Evolutionary conservation across 2,797 vertebrate species (phyloP).

Genomic region (Myripristis jacobus): DNA sequence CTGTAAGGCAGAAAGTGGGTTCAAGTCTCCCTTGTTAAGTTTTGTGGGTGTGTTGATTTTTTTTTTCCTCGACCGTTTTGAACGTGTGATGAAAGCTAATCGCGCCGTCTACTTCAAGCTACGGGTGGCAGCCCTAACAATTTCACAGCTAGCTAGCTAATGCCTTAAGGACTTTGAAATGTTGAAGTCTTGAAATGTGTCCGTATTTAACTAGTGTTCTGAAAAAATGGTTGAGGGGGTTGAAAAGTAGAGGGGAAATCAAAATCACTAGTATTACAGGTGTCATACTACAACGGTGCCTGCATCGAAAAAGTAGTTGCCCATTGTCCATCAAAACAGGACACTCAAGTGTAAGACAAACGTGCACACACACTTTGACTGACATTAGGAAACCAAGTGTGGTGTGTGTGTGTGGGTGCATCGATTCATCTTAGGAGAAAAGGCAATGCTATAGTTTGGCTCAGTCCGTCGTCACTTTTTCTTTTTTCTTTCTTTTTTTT

Average conservation of each 20-base stretch:
- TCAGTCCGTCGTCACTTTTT: too few species aligned
- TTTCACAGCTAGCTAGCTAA: slow-evolving; percentile 35
- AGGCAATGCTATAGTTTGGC: slow-evolving; percentile 72
- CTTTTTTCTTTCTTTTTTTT: too few species aligned
- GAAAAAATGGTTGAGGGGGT: not conserved
- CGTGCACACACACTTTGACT: slow-evolving; percentile 47
- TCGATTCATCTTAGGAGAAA: slow-evolving; percentile 53
- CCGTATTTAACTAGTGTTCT: slow-evolving; percentile 47
- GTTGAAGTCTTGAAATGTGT: slow-evolving; percentile 18
- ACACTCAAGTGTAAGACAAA: slow-evolving; percentile 59
- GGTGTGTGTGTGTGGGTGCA: slow-evolving; percentile 13
- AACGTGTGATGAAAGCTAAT: slow-evolving; percentile 36
- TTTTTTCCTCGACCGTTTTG: slow-evolving; percentile 26
- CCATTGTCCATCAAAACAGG: slow-evolving; percentile 59
- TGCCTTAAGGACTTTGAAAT: slow-evolving; percentile 24
- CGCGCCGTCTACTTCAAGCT: slow-evolving; percentile 36
- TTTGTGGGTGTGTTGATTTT: slow-evolving; percentile 50
- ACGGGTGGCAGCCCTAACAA: slow-evolving; percentile 2
- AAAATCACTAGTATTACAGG: slow-evolving; percentile 56
- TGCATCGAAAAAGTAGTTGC: slow-evolving; percentile 50
- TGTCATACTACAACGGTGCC: slow-evolving; percentile 50
- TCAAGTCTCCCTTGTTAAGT: slow-evolving; percentile 80
- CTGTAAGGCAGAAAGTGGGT: slow-evolving; percentile 79
- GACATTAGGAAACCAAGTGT: slow-evolving; percentile 42
- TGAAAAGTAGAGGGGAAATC: not conserved